Conservation (phyloP, 2,113 vertebrate species). For the Arothron firmamentum region DNA sequence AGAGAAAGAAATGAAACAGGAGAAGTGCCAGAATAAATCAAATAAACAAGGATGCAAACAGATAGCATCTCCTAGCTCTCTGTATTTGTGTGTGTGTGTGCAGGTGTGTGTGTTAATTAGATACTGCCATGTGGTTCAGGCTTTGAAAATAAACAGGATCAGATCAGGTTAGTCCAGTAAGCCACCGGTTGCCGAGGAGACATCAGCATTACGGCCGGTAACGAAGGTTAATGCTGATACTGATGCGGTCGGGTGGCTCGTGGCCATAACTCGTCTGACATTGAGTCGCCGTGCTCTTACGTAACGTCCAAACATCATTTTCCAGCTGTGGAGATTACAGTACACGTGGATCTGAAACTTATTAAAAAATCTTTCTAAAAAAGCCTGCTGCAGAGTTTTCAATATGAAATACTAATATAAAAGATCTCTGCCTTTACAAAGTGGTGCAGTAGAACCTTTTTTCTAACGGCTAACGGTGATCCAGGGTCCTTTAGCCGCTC, state of each 20-base stretch:
- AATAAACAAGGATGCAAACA: constrained; percentile 30
- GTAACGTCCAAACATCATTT: constrained; percentile 9
- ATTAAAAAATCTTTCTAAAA: constrained; percentile 28
- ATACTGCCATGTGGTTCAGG: constrained; percentile 30
- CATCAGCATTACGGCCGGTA: constrained; percentile 34
- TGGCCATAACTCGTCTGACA: constrained; percentile 24
- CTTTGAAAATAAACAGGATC: constrained; percentile 59
- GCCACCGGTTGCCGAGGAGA: constrained; percentile 49
- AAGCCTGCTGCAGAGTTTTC: constrained; percentile 21
- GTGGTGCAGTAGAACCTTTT: neutral
- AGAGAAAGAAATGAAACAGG: constrained; percentile 10
- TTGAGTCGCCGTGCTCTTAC: constrained; percentile 10
- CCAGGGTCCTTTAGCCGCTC: neutral
- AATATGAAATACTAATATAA: constrained; percentile 61
- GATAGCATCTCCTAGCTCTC: constrained; percentile 7
- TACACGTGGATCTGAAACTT: neutral
- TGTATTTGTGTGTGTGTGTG: constrained; percentile 2
- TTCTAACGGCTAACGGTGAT: neutral
- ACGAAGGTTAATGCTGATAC: constrained; percentile 7
- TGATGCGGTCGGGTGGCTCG: constrained; percentile 21
- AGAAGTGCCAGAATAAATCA: constrained; percentile 17
- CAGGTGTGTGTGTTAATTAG: neutral
- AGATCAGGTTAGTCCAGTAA: constrained; percentile 54
- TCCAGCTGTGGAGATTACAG: neutral
- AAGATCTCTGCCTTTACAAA: constrained; percentile 15